These are phyloP conservation scores for Turritopsis dohrnii DNA, from an alignment of 30 jellyfish, hydroid and myxozoan species.

Conservation along the genomic window DNA sequence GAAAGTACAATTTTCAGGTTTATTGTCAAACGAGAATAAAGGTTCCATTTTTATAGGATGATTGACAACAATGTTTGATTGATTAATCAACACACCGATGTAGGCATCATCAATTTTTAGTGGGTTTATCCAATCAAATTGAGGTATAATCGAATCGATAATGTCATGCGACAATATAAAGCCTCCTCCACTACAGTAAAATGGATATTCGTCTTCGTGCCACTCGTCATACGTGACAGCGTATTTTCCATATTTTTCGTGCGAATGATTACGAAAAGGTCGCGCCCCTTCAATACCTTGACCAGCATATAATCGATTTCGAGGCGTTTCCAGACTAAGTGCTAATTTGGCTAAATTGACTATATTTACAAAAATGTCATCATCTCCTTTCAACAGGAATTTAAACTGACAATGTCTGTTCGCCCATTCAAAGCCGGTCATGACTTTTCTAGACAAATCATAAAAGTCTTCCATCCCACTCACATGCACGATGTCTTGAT, in stretches of 20 bases:
- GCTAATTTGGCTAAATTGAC: neutral
- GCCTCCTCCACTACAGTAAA: conserved; percentile 31
- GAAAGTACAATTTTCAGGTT: neutral
- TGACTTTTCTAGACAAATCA: conserved; percentile 14
- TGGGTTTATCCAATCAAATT: conserved; percentile 13
- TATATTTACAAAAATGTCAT: conserved; percentile 17
- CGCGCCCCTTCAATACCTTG: neutral
- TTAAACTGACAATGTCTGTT: neutral
- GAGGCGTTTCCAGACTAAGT: neutral
- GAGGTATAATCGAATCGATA: conserved; percentile 11
- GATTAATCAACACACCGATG: conserved; percentile 16
- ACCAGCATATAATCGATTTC: conserved; percentile 14
- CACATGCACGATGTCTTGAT: conserved; percentile 16
- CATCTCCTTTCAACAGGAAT: conserved; percentile 20
- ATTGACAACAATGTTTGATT: neutral
- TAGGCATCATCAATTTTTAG: conserved; percentile 30
- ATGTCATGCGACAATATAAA: conserved; percentile 10
- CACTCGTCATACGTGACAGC: conserved; percentile 28
- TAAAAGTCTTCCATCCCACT: conserved; percentile 19
- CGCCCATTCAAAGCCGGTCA: conserved; percentile 28
- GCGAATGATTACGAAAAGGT: neutral
- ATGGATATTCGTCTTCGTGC: neutral
- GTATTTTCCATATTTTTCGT: conserved; percentile 3
- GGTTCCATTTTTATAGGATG: neutral
- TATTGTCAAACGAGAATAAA: neutral